These are phyloP conservation scores for Leptosomus discolor DNA, from an alignment of 2,113 vertebrate species.

Conservation along the genomic window DNA sequence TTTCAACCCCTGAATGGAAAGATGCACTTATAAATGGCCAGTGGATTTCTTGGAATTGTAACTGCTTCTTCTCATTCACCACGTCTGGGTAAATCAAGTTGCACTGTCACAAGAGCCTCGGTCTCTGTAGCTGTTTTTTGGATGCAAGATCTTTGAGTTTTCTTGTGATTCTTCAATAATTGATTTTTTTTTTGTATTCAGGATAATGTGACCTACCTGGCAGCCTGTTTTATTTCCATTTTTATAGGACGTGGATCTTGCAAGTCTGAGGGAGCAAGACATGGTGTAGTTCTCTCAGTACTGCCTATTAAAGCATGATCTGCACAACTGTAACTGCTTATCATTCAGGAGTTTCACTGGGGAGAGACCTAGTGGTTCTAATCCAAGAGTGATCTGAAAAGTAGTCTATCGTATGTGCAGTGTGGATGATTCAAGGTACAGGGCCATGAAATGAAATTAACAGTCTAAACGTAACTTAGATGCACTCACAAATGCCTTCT, in stretches of 20 bases:
- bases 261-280: not conserved
- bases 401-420: not conserved
- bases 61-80: not conserved
- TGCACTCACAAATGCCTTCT: not conserved
- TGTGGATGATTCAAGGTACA: not conserved
- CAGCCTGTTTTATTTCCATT: not conserved
- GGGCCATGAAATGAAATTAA: not conserved
- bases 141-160: not conserved
- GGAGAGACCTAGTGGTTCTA: not conserved
- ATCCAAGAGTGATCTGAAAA: not conserved
- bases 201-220: not conserved
- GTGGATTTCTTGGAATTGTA: not conserved
- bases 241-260: not conserved
- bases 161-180: not conserved
- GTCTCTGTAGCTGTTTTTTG: not conserved
- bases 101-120: not conserved
- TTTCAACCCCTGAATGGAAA: not conserved
- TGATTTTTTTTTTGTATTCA: not conserved
- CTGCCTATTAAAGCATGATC: not conserved
- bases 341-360: not conserved
- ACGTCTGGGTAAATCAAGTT: not conserved
- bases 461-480: not conserved
- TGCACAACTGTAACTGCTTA: not conserved
- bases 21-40: not conserved
- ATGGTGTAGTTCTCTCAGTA: not conserved